Conservation (phyloP, 2,888 invertebrate species). For the Unio delphinus region DNA sequence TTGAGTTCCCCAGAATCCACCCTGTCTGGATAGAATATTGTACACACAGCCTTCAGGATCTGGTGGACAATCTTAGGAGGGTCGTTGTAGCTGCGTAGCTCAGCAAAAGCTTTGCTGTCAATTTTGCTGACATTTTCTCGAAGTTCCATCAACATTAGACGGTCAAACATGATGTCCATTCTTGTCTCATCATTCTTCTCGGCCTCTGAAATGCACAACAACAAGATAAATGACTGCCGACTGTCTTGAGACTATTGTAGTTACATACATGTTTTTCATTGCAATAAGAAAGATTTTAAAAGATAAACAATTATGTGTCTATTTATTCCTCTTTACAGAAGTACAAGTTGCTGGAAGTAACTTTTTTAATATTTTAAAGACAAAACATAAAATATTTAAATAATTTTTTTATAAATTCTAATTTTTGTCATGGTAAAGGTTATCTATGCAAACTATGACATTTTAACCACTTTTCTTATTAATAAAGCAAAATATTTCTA, state of each 20-base stretch:
- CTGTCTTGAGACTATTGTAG: neutral
- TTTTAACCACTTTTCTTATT: too few species aligned
- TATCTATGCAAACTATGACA: too few species aligned
- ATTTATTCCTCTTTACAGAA: too few species aligned
- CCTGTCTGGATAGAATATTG: conserved; percentile 63
- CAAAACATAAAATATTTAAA: too few species aligned
- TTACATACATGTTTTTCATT: neutral
- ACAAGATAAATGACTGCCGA: neutral
- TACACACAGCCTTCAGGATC: conserved; percentile 64
- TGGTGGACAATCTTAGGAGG: conserved; percentile 65
- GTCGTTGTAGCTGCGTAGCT: conserved; percentile 67
- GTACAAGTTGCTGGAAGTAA: too few species aligned
- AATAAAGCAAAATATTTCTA: too few species aligned
- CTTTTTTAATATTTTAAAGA: too few species aligned
- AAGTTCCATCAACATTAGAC: conserved; percentile 69
- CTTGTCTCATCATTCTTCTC: conserved; percentile 62
- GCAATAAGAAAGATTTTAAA: neutral
- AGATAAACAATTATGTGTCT: neutral
- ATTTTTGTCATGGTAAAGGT: too few species aligned
- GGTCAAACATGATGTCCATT: conserved; percentile 70
- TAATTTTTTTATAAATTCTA: too few species aligned
- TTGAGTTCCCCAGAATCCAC: conserved; percentile 62
- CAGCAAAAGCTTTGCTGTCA: conserved; percentile 66
- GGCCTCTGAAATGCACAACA: conserved; percentile 49
- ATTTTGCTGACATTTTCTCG: conserved; percentile 66